Conservation (phyloP, 2,113 vertebrate species). For the Myodes glareolus region DNA sequence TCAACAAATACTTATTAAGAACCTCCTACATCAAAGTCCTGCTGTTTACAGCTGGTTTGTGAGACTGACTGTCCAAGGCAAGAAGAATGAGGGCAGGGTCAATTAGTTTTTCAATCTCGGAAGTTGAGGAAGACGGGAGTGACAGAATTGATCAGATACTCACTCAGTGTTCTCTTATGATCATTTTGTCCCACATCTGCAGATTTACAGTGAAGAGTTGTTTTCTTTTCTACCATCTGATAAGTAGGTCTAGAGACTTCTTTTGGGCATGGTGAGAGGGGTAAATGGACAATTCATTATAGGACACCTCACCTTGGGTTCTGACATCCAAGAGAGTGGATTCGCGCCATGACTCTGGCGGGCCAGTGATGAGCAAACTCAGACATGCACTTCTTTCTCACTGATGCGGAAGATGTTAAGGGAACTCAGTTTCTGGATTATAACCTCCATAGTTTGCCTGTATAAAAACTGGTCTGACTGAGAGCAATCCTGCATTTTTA, state of each 20-base stretch:
- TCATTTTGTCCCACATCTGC: not conserved
- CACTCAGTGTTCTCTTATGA: not conserved
- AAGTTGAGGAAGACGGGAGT: not conserved
- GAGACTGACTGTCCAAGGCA: not conserved
- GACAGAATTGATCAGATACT: not conserved
- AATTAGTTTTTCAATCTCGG: not conserved
- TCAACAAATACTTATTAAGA: conserved; percentile 4
- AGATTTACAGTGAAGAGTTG: not conserved
- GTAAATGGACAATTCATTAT: not conserved
- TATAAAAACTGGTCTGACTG: not conserved
- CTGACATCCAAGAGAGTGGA: not conserved
- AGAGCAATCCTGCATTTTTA: not conserved
- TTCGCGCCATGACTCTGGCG: accelerated
- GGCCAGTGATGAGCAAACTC: not conserved
- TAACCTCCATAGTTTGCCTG: not conserved
- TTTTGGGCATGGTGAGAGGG: not conserved
- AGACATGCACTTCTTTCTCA: not conserved
- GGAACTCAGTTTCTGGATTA: not conserved
- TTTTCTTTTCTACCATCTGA: not conserved
- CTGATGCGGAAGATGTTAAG: not conserved
- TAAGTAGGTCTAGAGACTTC: not conserved
- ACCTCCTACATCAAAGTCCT: not conserved
- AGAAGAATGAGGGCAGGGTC: not conserved
- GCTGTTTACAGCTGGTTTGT: not conserved
- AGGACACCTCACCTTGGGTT: not conserved